A percentile compares a stretch with the other conserved stretches of the same genome.
Conservation (phyloP, 2,797 vertebrate species). For the Poecilia gillii region DNA sequence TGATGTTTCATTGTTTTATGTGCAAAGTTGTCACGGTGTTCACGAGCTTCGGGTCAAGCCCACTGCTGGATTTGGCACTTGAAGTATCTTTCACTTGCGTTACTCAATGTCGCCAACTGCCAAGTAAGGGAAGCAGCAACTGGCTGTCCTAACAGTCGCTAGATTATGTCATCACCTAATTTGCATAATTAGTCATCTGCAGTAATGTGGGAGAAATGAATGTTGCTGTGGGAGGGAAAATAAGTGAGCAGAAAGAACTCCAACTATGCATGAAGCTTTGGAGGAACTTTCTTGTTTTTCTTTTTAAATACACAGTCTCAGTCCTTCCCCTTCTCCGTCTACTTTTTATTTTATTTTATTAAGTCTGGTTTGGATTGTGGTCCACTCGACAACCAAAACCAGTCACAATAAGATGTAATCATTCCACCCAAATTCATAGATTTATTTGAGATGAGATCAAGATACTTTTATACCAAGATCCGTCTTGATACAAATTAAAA, state of each 20-base stretch:
- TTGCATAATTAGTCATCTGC: not conserved
- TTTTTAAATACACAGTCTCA: not conserved
- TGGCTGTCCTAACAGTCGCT: not conserved
- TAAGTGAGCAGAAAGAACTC: not conserved
- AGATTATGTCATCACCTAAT: slow-evolving; percentile 1
- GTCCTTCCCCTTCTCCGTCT: not conserved
- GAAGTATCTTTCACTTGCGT: not conserved
- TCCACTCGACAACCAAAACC: not conserved
- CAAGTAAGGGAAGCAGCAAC: not conserved
- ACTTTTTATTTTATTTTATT: not conserved
- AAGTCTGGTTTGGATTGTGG: not conserved
- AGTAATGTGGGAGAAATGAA: not conserved
- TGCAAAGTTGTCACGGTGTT: not conserved
- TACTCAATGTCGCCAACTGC: not conserved
- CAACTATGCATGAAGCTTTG: not conserved
- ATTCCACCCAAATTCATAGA: not conserved
- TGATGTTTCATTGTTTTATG: not conserved
- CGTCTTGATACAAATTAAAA: not conserved
- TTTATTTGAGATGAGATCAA: not conserved
- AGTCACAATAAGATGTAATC: not conserved
- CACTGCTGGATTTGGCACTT: not conserved
- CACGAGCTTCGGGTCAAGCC: not conserved
- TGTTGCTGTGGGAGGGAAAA: not conserved
- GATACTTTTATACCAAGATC: not conserved
- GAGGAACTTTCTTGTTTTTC: not conserved